A percentile compares a stretch with the other conserved stretches of the same genome.
phyloP scores from a whole-genome alignment of 37 sponge, comb jelly and placozoan species.

The Ephydatia muelleri region DNA sequence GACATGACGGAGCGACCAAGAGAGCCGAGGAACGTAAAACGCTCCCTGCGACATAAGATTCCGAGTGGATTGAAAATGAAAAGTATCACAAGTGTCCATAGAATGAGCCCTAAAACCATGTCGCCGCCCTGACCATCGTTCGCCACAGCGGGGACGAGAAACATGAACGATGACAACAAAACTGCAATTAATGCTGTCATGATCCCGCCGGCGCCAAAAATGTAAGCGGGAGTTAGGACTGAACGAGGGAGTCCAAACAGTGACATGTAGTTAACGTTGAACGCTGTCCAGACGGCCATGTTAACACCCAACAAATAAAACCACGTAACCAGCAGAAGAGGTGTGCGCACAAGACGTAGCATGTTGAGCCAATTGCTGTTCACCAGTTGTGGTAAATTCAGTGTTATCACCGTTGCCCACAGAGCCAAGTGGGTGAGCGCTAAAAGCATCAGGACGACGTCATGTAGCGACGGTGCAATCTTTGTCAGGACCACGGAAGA shows the following conservation, averaged over 20 bases:
- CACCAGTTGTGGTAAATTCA: too few species aligned
- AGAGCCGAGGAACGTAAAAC: conserved; percentile 46
- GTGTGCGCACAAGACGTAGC: conserved; percentile 63
- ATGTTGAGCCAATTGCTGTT: conserved; percentile 25
- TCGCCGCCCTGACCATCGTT: neutral
- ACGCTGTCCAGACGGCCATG: conserved; percentile 59
- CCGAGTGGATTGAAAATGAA: conserved; percentile 67
- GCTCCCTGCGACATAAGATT: conserved; percentile 36
- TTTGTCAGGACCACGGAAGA: too few species aligned
- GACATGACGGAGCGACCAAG: conserved; percentile 77
- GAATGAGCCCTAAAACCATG: conserved; percentile 34
- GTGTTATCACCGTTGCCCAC: too few species aligned
- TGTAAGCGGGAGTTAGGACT: conserved; percentile 48
- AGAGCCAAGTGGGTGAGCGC: too few species aligned
- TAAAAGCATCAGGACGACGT: too few species aligned
- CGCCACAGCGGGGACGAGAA: conserved; percentile 2
- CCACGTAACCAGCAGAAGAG: conserved; percentile 53
- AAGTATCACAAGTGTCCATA: conserved; percentile 48
- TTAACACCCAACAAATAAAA: conserved; percentile 70
- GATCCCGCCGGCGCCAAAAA: conserved; percentile 38
- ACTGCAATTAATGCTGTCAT: conserved; percentile 36
- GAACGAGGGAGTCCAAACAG: conserved; percentile 47
- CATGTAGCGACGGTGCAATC: too few species aligned
- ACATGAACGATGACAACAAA: neutral
- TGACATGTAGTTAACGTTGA: conserved; percentile 45